A percentile compares a stretch with the other conserved stretches of the same genome.
phyloP scores from a whole-genome alignment of 1,140 invertebrate genomes.

The Pinna nobilis region DNA sequence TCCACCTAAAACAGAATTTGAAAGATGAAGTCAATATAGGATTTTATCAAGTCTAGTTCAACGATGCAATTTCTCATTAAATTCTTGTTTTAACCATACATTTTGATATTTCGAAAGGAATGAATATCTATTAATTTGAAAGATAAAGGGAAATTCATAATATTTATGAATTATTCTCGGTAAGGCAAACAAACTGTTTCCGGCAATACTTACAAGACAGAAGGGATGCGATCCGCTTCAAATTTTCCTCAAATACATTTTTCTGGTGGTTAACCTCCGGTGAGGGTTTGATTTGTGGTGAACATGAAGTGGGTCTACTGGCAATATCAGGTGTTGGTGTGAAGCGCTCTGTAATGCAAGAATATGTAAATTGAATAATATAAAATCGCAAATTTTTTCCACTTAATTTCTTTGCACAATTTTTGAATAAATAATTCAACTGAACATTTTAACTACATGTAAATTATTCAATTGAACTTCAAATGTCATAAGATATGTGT shows the following conservation, averaged over 20 bases:
- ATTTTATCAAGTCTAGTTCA: background rate
- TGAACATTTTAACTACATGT: too few relatives aligned
- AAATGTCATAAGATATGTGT: background rate
- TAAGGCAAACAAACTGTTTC: background rate
- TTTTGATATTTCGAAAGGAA: too few relatives aligned
- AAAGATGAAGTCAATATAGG: background rate
- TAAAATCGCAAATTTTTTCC: background rate
- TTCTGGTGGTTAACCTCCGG: background rate
- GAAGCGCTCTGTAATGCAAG: background rate
- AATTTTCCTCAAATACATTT: slow-evolving; percentile 16
- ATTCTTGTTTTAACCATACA: too few relatives aligned
- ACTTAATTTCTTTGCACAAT: background rate
- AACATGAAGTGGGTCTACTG: background rate
- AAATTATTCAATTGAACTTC: background rate
- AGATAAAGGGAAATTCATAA: background rate
- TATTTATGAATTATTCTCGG: too few relatives aligned
- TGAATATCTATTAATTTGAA: background rate
- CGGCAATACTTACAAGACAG: slow-evolving; percentile 15
- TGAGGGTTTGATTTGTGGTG: background rate
- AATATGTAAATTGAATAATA: background rate
- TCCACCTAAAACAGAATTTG: slow-evolving; percentile 20
- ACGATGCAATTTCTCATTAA: too few relatives aligned
- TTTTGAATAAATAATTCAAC: too few relatives aligned
- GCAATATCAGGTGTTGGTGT: background rate
- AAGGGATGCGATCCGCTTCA: slow-evolving; percentile 32